Evolutionary conservation across 1,140 invertebrate genomes (phyloP), one percentile per base, ranked within the genome.

Genomic region (Drosophila kanapiae): DNA sequence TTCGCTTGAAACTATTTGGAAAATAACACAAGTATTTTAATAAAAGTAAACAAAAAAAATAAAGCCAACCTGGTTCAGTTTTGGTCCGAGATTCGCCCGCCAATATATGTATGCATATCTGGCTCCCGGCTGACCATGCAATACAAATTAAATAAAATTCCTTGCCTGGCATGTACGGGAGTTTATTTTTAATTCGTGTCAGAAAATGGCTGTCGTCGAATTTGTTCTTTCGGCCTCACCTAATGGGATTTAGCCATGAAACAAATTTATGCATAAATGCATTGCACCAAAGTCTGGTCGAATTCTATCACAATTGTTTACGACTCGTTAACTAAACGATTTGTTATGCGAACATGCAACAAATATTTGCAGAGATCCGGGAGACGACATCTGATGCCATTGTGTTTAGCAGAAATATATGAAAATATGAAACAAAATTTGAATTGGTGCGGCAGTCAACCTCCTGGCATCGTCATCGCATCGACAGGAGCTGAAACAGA

Each of bases 391-490:
- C 72, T 65, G 71, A 43, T 59, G 67, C 67, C 49, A 63, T 75
- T 75, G 71, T 74, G 71, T 75, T 74, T 75, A 51, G 53, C 53
- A 45, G 45, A 49, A 71, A 70, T 70, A 71, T 71, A 57, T 71
- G 49, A 71, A 62, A 67, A 76, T 45, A 53, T 76, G 31, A 71
- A 71, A 51, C 43, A 59, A 16, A 65, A 75, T 74, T 54, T 56
- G 42, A 75, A 75, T 63, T 56, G 48, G 42, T 74, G 69, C 61
- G 23, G 38, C 45, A 64, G 35, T 35, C 65, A 74, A 53, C 48
- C 70, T 74, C 67, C 67, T 18, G 35, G 47, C 62, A 23, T 47
- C 23, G 58, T 31, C 47, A 62, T 53, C 37, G 53, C 43, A 47
- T 16, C 23, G 42, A 51, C 68, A 63, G 71, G 43, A 75, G 40